Conservation (phyloP, 23 tunicate species). For the Styela plicata region DNA sequence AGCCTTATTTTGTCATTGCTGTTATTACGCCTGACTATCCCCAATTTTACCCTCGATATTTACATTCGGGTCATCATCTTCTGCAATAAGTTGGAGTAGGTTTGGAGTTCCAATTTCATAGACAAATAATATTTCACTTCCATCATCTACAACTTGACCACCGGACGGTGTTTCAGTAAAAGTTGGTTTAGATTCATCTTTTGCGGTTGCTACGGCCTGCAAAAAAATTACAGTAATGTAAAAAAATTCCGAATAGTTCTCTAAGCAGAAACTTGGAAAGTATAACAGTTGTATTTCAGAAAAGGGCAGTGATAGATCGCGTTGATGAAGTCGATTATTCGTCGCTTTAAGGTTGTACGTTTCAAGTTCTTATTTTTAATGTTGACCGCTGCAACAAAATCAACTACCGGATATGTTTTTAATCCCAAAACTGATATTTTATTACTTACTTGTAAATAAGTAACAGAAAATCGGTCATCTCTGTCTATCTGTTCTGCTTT, state of each 20-base stretch:
- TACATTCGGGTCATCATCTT: slow-evolving; percentile 12
- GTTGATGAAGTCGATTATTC: not conserved
- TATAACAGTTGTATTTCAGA: not conserved
- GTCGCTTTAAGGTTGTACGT: no score
- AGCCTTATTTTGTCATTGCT: no score
- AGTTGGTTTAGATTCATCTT: slow-evolving; percentile 11
- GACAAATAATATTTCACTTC: not conserved
- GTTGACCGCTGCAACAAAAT: no score
- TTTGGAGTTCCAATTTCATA: not conserved
- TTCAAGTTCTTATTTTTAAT: no score
- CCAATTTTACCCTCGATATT: no score
- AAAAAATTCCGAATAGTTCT: not conserved
- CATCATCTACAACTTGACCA: slow-evolving; percentile 7
- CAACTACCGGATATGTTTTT: no score
- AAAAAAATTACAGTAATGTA: not conserved
- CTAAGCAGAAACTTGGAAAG: not conserved
- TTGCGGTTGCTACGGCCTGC: not conserved
- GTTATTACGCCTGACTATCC: no score
- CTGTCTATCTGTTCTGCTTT: not conserved
- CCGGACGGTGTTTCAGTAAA: not conserved
- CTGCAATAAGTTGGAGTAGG: slow-evolving; percentile 7
- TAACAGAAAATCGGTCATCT: not conserved
- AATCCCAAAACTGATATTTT: no score
- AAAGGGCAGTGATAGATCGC: not conserved
- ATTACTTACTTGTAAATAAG: slow-evolving; percentile 30